Evolutionary conservation across 2,797 vertebrate species (phyloP), one percentile per base, ranked within the genome.

Genomic region (Brotula barbata): DNA sequence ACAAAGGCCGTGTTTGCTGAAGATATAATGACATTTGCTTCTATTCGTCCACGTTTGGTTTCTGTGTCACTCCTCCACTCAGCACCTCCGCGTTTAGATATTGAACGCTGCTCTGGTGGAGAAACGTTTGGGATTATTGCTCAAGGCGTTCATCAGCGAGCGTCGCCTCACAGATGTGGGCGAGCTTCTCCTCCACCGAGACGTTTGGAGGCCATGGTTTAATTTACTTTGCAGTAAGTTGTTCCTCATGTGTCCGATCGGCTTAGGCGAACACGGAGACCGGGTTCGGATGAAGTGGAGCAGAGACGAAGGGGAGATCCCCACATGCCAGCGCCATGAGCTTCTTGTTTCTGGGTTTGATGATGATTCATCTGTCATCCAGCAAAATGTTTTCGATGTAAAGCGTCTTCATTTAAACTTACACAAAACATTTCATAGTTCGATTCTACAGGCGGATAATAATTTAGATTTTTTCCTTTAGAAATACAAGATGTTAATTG

Each of bases 281-380:
- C 68, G 61, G 75, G 73, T 78, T 78, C 78, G 62, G 68, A 59
- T 79, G 74, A 85, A 83, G 73, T 42, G 37, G 80, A 77, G 70
- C 77, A 80, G 75, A 77, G 58, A 64, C 46, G 68, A 64, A 71
- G 58, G 58, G 56, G 51, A 73, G 71, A 71, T 71, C 64, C 67
- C 75, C 77, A 80, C 66, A 81, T 84, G 63, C 75, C 65, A 67
- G 58, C 63, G 45, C 43, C 48, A 39, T 70, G 64, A 59, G 42
- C 47, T 66, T 80, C 25, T 64, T 74, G 67, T 77, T 76, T 70
- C 67, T 69, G 64, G 54, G 42, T 71, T 85, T 80, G 72, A 76
- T 73, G 66, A 62, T 55, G 68, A 63, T 68, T 86, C 54, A 84
- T 87, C 73, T 83, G 78, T 31, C 45, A 71, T 69, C 72, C 77